Conservation (phyloP, 2,797 vertebrate species). For the Arrhamphus sclerolepis region DNA sequence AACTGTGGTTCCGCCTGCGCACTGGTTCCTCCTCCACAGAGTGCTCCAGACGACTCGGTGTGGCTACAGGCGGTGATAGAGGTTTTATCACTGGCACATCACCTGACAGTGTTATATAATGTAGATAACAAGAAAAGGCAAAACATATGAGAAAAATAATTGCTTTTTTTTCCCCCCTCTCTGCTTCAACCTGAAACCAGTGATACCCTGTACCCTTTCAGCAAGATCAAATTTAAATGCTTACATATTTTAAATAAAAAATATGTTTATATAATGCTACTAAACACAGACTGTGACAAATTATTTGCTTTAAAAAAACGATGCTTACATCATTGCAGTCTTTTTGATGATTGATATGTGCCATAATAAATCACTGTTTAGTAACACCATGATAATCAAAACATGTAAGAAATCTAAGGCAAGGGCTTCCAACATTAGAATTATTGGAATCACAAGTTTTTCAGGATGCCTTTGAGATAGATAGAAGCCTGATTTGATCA, state of each 20-base stretch:
- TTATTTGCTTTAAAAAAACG: not conserved
- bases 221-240: too few relatives aligned
- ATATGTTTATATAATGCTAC: not conserved
- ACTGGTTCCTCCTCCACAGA: not conserved
- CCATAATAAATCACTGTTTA: too few relatives aligned
- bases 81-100: too few relatives aligned
- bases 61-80: too few relatives aligned
- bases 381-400: not conserved
- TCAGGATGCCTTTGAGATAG: not conserved
- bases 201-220: too few relatives aligned
- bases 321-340: not conserved
- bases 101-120: too few relatives aligned
- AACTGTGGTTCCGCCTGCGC: conserved; percentile 61
- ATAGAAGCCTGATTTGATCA: not conserved
- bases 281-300: too few relatives aligned
- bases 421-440: not conserved
- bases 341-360: not conserved
- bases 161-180: too few relatives aligned
- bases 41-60: not conserved
- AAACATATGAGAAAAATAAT: too few relatives aligned
- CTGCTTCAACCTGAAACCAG: too few relatives aligned
- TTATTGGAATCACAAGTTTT: not conserved
- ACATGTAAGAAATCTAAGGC: not conserved
- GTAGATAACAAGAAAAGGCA: too few relatives aligned
- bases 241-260: not conserved